phyloP scores from a whole-genome alignment of 2,113 vertebrate species.

The Shinisaurus crocodilurus region DNA sequence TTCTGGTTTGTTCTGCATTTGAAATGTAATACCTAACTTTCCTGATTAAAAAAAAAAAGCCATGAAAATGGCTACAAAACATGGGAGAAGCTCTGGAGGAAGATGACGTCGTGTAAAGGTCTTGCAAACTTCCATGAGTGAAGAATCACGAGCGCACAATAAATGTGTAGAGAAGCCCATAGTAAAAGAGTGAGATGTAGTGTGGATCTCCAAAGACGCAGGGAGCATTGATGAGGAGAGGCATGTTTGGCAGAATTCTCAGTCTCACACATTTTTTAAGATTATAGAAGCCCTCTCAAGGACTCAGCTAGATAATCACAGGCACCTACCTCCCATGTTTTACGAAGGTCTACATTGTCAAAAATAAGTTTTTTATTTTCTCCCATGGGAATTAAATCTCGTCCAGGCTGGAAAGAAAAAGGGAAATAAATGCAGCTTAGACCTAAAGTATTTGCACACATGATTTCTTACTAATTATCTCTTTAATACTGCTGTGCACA shows the following conservation, averaged over 20 bases:
- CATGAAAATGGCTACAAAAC: too few relatives aligned
- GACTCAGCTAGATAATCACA: too few relatives aligned
- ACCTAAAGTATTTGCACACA: neutral
- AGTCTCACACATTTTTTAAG: neutral
- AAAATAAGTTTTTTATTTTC: slow-evolving; percentile 75
- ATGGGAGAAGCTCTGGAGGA: too few relatives aligned
- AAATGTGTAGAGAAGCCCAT: too few relatives aligned
- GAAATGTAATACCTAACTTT: too few relatives aligned
- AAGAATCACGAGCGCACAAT: too few relatives aligned
- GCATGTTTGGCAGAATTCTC: neutral
- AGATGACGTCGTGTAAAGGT: too few relatives aligned
- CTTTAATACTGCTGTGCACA: neutral
- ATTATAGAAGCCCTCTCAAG: neutral
- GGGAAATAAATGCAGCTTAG: neutral
- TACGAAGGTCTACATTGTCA: slow-evolving; percentile 79
- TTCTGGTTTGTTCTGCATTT: too few relatives aligned
- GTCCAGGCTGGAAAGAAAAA: slow-evolving; percentile 76
- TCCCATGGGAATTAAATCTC: slow-evolving; percentile 75
- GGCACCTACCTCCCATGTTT: slow-evolving; percentile 82
- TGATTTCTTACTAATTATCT: neutral
- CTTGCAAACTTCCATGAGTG: too few relatives aligned
- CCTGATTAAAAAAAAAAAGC: too few relatives aligned
- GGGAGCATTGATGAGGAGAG: neutral
- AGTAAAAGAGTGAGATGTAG: too few relatives aligned
- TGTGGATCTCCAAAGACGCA: too few relatives aligned